Evolutionary conservation across 2,797 vertebrate genomes (phyloP).

Genomic region (Hozukius guyotensis): DNA sequence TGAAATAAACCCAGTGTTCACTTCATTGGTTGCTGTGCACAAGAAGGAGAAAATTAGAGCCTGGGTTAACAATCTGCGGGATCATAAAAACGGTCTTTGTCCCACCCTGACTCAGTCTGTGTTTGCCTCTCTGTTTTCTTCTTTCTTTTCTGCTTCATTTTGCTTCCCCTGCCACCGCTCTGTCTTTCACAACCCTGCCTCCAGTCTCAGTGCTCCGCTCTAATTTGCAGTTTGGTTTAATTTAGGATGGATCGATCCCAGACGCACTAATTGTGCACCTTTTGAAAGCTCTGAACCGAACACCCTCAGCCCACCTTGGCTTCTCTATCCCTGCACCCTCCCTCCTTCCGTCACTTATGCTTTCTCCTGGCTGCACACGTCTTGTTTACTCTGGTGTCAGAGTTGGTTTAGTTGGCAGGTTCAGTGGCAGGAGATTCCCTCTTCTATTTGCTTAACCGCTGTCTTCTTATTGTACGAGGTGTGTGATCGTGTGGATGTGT

Average conservation of each 20-base stretch:
- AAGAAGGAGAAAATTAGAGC: slow-evolving; percentile 62
- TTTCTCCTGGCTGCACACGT: slow-evolving; percentile 16
- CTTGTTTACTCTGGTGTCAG: slow-evolving; percentile 68
- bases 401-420: slow-evolving; percentile 57
- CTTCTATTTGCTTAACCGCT: slow-evolving; percentile 60
- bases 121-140: slow-evolving; percentile 17
- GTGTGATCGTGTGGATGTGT: neutral
- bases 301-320: neutral
- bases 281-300: slow-evolving; percentile 11
- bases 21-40: slow-evolving; percentile 40
- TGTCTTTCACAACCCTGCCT: slow-evolving; percentile 27
- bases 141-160: slow-evolving; percentile 13
- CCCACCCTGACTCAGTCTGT: slow-evolving; percentile 47
- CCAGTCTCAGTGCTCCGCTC: neutral
- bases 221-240: slow-evolving; percentile 50
- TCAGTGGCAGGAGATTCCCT: slow-evolving; percentile 50
- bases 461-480: slow-evolving; percentile 23
- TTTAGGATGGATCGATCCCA: slow-evolving; percentile 44
- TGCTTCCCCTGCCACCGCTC: neutral
- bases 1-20: slow-evolving; percentile 50
- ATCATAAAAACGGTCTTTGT: slow-evolving; percentile 64
- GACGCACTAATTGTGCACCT: slow-evolving; percentile 38
- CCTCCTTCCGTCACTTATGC: neutral
- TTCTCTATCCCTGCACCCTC: neutral
- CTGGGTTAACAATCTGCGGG: slow-evolving; percentile 58